Evolutionary conservation across 2,888 invertebrate genomes (phyloP), one percentile per base, ranked within the genome.

Genomic region (Chaetoderma sp.): DNA sequence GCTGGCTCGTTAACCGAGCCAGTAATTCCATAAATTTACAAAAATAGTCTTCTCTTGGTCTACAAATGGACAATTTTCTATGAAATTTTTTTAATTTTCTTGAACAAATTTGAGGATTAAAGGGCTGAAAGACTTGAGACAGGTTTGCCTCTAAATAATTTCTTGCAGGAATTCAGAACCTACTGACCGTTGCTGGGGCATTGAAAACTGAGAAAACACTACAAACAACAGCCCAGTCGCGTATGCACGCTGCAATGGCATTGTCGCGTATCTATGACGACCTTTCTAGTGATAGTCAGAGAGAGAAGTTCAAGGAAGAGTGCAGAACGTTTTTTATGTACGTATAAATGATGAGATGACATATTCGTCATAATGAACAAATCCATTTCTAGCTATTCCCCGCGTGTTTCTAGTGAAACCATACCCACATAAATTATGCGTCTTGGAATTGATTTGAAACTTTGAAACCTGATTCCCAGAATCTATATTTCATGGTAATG

Each of bases 121-220:
- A n/a, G n/a, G n/a, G n/a, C n/a, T n/a, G n/a, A n/a, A n/a, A n/a
- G n/a, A n/a, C n/a, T n/a, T n/a, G n/a, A n/a, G n/a, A n/a, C n/a
- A n/a, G n/a, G n/a, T n/a, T n/a, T n/a, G n/a, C n/a, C n/a, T n/a
- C n/a, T n/a, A n/a, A n/a, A n/a, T n/a, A n/a, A n/a, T 33, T 32
- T 42, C 16, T 36, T 65, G 25, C 67, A 84, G 90, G 89, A 42
- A 75, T 90, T 4, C 89, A 90, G 69, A 89, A 93, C 60, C 84
- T 98, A 45, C 89, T 98, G 87, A 95, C 98, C 80, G 94, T 98
- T 4, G 94, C 96, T 64, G 94, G 95, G 77, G 96, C 98, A 86
- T 88, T 98, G 60, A 93, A 95, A 78, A 97, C 98, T 83, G 94
- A 93, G 80, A 78, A 83, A 61, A 83, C 71, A 0, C 94, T 98